These are phyloP conservation scores for Ianthella basta DNA, from an alignment of 37 sponge, comb jelly and placozoan species.

Conservation along the genomic window DNA sequence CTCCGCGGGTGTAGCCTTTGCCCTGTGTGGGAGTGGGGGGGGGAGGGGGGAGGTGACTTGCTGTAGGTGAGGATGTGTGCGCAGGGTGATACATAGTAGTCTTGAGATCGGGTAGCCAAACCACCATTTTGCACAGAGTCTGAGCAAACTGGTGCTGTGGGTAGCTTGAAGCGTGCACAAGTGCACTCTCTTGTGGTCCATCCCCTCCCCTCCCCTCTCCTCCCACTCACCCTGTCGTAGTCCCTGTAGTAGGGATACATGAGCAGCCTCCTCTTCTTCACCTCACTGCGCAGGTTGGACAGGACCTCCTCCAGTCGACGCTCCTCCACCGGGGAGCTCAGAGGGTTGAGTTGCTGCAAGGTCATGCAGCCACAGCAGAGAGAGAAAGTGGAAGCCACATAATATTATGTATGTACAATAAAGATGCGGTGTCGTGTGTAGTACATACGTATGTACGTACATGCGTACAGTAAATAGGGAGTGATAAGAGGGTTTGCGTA, in stretches of 20 bases:
- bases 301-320: slow-evolving; percentile 64
- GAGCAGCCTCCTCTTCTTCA: slow-evolving; percentile 69
- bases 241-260: slow-evolving; percentile 91
- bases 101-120: too few relatives aligned
- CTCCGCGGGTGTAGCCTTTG: slow-evolving; percentile 84
- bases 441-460: slow-evolving; percentile 7
- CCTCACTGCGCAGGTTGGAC: slow-evolving; percentile 47
- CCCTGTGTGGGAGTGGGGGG: slow-evolving; percentile 48
- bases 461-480: neutral
- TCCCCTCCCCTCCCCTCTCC: slow-evolving; percentile 44
- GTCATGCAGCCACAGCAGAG: neutral
- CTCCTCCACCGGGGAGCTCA: slow-evolving; percentile 58
- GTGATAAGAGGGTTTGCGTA: too few relatives aligned
- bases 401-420: neutral
- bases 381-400: neutral
- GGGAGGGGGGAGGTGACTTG: too few relatives aligned
- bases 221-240: slow-evolving; percentile 78
- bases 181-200: slow-evolving; percentile 65
- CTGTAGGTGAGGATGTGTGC: too few relatives aligned
- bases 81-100: too few relatives aligned
- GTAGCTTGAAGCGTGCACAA: slow-evolving; percentile 65
- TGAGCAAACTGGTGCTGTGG: too few relatives aligned
- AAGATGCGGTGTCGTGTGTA: neutral
- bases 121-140: too few relatives aligned
- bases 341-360: slow-evolving; percentile 50